Evolutionary conservation across 2,888 invertebrate genomes (phyloP), one percentile per base, ranked within the genome.

Genomic region (Ceraclea dissimilis): DNA sequence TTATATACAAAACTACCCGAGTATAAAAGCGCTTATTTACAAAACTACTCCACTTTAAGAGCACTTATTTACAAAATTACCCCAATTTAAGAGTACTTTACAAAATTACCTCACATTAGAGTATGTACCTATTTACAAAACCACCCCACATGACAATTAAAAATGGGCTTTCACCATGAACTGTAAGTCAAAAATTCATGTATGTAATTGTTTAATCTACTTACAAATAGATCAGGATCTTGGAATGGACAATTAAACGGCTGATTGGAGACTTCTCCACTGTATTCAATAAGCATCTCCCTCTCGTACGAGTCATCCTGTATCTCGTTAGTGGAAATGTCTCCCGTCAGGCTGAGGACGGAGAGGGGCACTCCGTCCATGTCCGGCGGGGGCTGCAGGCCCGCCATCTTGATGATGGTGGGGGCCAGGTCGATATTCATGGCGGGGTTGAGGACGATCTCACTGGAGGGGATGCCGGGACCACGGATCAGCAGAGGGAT

Each of bases 381-480:
- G 18, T 71, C 64, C 0, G 67, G 56, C 2, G 56, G 50, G 0
- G 81, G 75, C 0, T 75, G 66, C 17, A 72, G 64, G 0, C 82
- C 83, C 1, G 88, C 88, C 66, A 93, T 74, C 55, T 84, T 79
- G 31, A 93, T 68, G 63, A 95, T 84, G 0, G 94, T 93, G 0
- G 93, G 88, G 2, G 88, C 88, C 43, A 95, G 66, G 69, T 95
- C 94, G n/a, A 93, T 83, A 63, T 87, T 83, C 6, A 86, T 75
- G 0, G 88, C 80, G 0, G 88, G 83, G 51, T 79, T 73, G 0
- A 69, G 67, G 59, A 81, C 71, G 1, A 73, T 64, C 0, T 70
- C 66, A 51, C 79, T 79, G 22, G 71, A 71, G 11, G 67, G 65
- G 11, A 92, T 72, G 1, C 76, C 76, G 0, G 94, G 93, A 0